Conservation (phyloP, 2,888 invertebrate genomes). For the Dryocosmus kuriphilus region DNA sequence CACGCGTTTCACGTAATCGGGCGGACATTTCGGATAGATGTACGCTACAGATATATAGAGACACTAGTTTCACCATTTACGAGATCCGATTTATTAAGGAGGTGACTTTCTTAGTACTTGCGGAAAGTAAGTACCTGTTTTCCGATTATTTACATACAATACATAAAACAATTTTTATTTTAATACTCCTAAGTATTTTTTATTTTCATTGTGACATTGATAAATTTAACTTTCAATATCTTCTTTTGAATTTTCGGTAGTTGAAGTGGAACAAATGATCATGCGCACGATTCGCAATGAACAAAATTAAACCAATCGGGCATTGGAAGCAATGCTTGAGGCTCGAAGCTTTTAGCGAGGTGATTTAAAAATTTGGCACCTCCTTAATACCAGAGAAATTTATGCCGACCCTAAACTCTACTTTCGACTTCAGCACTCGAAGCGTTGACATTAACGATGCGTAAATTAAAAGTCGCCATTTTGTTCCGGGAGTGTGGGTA, state of each 20-base stretch:
- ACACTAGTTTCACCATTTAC: conserved; percentile 40
- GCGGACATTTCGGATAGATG: conserved; percentile 12
- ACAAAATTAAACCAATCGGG: conserved; percentile 35
- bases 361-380: conserved; percentile 70
- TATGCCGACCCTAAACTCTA: conserved; percentile 62
- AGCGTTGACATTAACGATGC: conserved; percentile 70
- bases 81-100: conserved; percentile 25
- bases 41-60: conserved; percentile 26
- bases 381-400: conserved; percentile 67
- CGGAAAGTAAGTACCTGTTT: conserved; percentile 4
- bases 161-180: conserved; percentile 7
- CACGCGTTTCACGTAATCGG: conserved; percentile 42
- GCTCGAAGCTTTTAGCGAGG: conserved; percentile 55
- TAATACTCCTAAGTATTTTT: too few relatives aligned
- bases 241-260: neutral
- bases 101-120: neutral
- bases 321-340: conserved; percentile 41
- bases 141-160: conserved; percentile 13
- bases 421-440: conserved; percentile 52
- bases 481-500: conserved; percentile 60
- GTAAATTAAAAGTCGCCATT: conserved; percentile 71
- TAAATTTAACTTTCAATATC: neutral
- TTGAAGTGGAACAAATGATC: conserved; percentile 15
- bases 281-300: neutral
- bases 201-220: neutral